Evolutionary conservation across 2,113 vertebrate genomes (phyloP).

Genomic region (Pungitius pungitius): DNA sequence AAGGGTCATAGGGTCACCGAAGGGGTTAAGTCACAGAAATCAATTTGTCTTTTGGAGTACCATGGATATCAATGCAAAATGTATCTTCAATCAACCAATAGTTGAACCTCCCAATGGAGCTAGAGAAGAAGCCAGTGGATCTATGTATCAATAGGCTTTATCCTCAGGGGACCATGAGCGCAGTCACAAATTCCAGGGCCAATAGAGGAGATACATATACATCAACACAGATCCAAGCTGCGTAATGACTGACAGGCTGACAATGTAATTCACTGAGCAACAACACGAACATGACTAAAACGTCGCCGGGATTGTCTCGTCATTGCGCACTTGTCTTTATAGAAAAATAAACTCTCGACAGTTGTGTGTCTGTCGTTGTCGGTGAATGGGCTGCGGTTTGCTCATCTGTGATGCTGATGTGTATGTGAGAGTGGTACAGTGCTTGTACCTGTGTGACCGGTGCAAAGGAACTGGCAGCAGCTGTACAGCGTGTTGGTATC

Average conservation of each 20-base stretch:
- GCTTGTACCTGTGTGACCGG: constrained; percentile 6
- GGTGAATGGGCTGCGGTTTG: neutral
- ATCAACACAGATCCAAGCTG: too few relatives aligned
- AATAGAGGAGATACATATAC: neutral
- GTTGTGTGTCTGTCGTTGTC: neutral
- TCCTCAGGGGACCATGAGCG: neutral
- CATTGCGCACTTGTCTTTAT: neutral
- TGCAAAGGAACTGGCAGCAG: constrained; percentile 29
- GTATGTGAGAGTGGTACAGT: neutral
- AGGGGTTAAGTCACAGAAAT: too few relatives aligned
- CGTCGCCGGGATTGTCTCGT: neutral
- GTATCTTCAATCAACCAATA: too few relatives aligned
- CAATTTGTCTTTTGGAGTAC: too few relatives aligned
- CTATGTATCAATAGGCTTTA: neutral
- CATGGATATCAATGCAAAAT: too few relatives aligned
- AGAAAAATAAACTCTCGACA: neutral
- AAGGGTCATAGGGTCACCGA: too few relatives aligned
- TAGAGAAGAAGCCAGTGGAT: neutral
- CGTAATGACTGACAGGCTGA: neutral
- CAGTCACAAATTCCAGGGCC: neutral
- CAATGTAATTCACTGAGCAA: neutral
- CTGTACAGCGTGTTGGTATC: constrained; percentile 37
- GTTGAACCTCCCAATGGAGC: neutral
- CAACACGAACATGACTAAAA: neutral
- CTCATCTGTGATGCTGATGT: neutral